phyloP scores from a whole-genome alignment of 2,888 invertebrate genomes.

The Drosophila rellima region DNA sequence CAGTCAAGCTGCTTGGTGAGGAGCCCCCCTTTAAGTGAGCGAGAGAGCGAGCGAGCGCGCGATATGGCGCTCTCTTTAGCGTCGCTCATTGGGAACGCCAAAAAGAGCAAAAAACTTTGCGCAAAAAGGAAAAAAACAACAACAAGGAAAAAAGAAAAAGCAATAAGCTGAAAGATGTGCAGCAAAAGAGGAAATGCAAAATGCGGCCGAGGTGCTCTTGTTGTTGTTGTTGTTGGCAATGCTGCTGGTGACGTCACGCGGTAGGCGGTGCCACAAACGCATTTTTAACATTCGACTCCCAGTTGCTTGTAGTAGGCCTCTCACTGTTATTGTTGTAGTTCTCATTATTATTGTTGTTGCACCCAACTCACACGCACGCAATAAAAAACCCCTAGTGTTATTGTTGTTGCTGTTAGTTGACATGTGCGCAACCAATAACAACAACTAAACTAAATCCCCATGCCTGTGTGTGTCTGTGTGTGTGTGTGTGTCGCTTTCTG shows the following conservation, averaged over 20 bases:
- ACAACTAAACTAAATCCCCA: conserved; percentile 72
- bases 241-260: conserved; percentile 70
- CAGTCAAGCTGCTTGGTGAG: conserved; percentile 37
- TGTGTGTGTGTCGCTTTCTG: conserved; percentile 12
- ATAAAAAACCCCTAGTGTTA: conserved; percentile 35
- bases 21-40: conserved; percentile 27
- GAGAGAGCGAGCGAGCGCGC: conserved; percentile 37
- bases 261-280: conserved; percentile 81
- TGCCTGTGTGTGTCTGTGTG: conserved; percentile 14
- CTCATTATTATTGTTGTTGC: conserved; percentile 28
- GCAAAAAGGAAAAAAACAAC: conserved; percentile 27
- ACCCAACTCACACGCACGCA: conserved; percentile 24
- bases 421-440: conserved; percentile 76
- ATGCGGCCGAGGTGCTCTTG: conserved; percentile 42
- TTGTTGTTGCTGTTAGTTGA: conserved; percentile 45
- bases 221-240: conserved; percentile 37
- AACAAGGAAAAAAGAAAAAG: conserved; percentile 35
- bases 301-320: conserved; percentile 51
- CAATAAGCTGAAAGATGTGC: conserved; percentile 59
- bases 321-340: conserved; percentile 24
- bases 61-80: conserved; percentile 56
- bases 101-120: conserved; percentile 59
- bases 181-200: conserved; percentile 72
- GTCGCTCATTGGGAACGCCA: conserved; percentile 55
- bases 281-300: conserved; percentile 69